Percentiles rank a stretch among this genome's conserved stretches.
Conservation (phyloP, 2,113 vertebrate species). For the Piaya cayana region DNA sequence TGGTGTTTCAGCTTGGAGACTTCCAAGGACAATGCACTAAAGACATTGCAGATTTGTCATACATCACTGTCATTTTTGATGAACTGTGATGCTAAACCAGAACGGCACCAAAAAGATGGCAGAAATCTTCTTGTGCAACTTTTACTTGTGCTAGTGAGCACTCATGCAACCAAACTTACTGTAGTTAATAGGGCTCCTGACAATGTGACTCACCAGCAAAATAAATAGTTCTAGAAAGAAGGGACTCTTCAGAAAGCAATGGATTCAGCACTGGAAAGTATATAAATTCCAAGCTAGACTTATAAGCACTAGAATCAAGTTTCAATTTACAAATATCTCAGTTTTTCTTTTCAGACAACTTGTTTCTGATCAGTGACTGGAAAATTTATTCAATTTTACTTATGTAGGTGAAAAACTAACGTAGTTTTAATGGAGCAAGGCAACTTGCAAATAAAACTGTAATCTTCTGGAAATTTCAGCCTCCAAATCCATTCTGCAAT, state of each 20-base stretch:
- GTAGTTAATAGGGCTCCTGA: not conserved
- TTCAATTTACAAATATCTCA: not conserved
- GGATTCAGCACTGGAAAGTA: not conserved
- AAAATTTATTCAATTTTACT: not conserved
- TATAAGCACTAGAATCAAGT: not conserved
- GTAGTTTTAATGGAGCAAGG: not conserved
- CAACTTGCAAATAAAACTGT: not conserved
- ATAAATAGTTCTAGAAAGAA: not conserved
- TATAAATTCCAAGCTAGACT: not conserved
- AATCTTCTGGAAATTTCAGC: not conserved
- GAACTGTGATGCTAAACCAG: not conserved
- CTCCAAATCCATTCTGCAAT: not conserved
- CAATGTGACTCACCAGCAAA: not conserved
- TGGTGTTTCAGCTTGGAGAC: not conserved
- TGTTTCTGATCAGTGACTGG: not conserved
- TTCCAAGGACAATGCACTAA: not conserved
- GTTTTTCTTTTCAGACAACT: not conserved
- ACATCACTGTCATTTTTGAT: not conserved
- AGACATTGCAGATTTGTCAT: not conserved
- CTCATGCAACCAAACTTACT: not conserved
- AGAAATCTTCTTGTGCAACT: not conserved
- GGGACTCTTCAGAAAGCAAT: not conserved
- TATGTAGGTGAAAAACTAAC: not conserved
- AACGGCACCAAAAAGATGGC: not conserved
- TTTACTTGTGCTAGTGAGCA: not conserved